These are phyloP conservation scores for Pogonus chalceus DNA, from an alignment of 1,140 invertebrate species.

Conservation along the genomic window DNA sequence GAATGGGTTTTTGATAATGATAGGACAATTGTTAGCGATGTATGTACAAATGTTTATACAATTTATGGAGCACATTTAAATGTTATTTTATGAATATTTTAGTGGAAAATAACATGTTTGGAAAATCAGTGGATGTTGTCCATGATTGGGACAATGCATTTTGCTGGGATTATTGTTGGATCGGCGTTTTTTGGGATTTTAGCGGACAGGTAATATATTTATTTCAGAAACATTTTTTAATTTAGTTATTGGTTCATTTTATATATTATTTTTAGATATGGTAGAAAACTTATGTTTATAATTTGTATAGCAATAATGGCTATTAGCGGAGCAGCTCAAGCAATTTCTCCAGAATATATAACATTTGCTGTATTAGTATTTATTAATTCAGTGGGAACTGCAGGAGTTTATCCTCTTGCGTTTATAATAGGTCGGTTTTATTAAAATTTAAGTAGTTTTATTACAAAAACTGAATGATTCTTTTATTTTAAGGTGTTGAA, in stretches of 20 bases:
- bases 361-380: slow-evolving; percentile 46
- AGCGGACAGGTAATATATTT: slow-evolving; percentile 42
- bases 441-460: background rate
- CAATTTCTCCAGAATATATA: slow-evolving; percentile 42
- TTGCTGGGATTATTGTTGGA: slow-evolving; percentile 47
- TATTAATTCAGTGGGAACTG: slow-evolving; percentile 46
- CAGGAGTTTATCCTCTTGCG: slow-evolving; percentile 49
- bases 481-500: slow-evolving; percentile 44
- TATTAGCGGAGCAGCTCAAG: slow-evolving; percentile 42
- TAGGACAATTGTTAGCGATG: slow-evolving; percentile 46
- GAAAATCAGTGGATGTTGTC: slow-evolving; percentile 53
- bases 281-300: slow-evolving; percentile 48
- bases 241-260: background rate
- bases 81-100: slow-evolving; percentile 18
- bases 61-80: background rate
- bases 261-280: slow-evolving; percentile 38
- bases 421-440: slow-evolving; percentile 47
- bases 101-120: slow-evolving; percentile 47
- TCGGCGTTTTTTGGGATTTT: slow-evolving; percentile 45
- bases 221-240: background rate
- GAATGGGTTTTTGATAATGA: slow-evolving; percentile 42
- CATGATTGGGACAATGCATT: slow-evolving; percentile 50
- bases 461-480: background rate
- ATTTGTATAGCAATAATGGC: slow-evolving; percentile 44
- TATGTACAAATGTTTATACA: slow-evolving; percentile 20